Conservation (phyloP, 2,113 vertebrate genomes). For the Delphinus delphis region DNA sequence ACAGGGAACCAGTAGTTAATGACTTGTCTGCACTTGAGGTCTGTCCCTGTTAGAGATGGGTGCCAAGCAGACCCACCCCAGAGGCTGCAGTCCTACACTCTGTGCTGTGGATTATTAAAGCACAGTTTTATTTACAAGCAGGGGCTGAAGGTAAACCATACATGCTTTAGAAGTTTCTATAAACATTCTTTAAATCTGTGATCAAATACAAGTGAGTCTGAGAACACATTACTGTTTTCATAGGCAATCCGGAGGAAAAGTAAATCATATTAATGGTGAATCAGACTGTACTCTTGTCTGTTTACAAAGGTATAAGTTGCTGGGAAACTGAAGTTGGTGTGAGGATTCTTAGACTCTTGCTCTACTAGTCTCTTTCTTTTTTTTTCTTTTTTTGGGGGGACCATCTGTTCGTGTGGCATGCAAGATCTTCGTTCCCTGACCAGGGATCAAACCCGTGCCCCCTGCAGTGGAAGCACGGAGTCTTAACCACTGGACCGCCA, state of each 20-base stretch:
- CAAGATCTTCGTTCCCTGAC: no score
- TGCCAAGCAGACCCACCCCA: accelerated
- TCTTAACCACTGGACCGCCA: no score
- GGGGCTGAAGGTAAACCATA: not conserved
- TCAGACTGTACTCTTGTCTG: not conserved
- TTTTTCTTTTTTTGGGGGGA: no score
- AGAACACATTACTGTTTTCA: not conserved
- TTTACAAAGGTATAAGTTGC: not conserved
- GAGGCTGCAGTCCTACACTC: not conserved
- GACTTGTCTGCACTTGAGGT: not conserved
- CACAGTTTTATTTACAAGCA: not conserved
- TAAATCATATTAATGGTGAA: not conserved
- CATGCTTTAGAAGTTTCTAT: not conserved
- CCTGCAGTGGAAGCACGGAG: no score
- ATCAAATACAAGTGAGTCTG: not conserved
- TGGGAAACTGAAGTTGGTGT: not conserved
- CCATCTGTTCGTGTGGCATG: no score
- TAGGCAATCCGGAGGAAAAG: not conserved
- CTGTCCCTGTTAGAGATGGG: not conserved
- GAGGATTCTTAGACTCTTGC: not conserved
- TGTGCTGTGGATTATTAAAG: not conserved
- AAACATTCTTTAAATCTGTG: not conserved
- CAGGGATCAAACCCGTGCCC: no score
- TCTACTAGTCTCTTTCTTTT: not conserved
- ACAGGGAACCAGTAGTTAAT: not conserved